These are phyloP conservation scores for Osmerus mordax DNA, from an alignment of 2,113 vertebrate species.

Conservation along the genomic window DNA sequence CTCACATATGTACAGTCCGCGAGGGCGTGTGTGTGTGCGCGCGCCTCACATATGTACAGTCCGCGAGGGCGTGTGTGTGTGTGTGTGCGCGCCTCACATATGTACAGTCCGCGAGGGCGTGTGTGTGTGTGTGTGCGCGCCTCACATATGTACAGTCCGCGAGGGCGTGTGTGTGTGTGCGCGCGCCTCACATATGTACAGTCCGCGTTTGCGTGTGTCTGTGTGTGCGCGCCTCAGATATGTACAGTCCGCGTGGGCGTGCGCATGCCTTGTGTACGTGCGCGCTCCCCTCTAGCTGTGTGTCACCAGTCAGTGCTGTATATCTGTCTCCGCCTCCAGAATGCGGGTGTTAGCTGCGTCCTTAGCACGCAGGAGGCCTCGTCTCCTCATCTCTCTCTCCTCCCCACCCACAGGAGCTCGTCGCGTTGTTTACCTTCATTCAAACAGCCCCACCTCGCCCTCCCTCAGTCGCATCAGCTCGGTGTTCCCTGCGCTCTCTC, in stretches of 20 bases:
- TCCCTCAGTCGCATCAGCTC: too few species aligned
- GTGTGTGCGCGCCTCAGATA: not conserved
- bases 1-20: not conserved
- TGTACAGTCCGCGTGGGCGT: slow-evolving; percentile 6
- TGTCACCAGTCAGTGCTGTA: not conserved
- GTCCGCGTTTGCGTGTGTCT: slow-evolving; percentile 10
- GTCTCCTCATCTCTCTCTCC: not conserved
- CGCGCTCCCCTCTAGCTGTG: not conserved
- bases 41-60: too few species aligned
- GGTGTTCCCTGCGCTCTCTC: too few species aligned
- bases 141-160: too few species aligned
- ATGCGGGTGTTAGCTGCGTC: not conserved
- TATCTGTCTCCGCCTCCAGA: not conserved
- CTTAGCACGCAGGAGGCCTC: not conserved
- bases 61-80: not conserved
- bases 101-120: slow-evolving; percentile 5
- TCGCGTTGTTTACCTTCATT: not conserved
- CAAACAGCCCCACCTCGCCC: too few species aligned
- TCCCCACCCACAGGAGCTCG: not conserved
- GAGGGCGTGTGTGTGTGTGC: not conserved
- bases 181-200: not conserved
- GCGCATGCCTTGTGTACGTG: slow-evolving; percentile 2
- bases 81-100: not conserved
- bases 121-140: too few species aligned
- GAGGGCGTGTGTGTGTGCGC: not conserved